These are phyloP conservation scores for Calypte anna DNA, from an alignment of 2,113 vertebrate genomes.

Conservation along the genomic window DNA sequence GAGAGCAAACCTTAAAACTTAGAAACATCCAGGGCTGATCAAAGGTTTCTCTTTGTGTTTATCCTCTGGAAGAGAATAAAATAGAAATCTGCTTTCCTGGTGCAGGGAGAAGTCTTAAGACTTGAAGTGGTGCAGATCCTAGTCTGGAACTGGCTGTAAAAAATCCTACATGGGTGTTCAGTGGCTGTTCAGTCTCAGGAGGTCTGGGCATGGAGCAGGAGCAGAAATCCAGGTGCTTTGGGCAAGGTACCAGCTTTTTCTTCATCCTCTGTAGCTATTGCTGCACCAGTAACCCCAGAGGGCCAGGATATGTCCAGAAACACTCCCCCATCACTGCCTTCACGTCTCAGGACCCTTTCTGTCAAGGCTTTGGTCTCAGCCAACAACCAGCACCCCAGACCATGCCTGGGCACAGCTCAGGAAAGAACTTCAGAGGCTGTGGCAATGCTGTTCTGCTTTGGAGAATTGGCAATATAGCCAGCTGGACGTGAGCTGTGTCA, in stretches of 20 bases:
- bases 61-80: background rate
- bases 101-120: background rate
- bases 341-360: background rate
- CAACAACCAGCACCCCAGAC: background rate
- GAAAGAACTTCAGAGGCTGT: background rate
- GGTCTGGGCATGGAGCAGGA: background rate
- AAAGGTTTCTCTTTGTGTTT: background rate
- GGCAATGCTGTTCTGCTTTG: background rate
- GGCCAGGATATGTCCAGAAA: background rate
- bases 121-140: background rate
- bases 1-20: background rate
- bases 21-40: rapidly evolving
- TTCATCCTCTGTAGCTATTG: background rate
- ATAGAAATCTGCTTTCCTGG: background rate
- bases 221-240: background rate
- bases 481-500: background rate
- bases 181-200: background rate
- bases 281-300: background rate
- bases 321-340: too few relatives aligned
- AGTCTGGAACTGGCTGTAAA: background rate
- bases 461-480: background rate
- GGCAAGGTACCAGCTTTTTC: background rate
- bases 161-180: background rate
- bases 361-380: background rate
- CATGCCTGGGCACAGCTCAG: background rate